Base-by-base conservation (phyloP, 2,888 invertebrate species). In the Tenodera sinensis region DNA sequence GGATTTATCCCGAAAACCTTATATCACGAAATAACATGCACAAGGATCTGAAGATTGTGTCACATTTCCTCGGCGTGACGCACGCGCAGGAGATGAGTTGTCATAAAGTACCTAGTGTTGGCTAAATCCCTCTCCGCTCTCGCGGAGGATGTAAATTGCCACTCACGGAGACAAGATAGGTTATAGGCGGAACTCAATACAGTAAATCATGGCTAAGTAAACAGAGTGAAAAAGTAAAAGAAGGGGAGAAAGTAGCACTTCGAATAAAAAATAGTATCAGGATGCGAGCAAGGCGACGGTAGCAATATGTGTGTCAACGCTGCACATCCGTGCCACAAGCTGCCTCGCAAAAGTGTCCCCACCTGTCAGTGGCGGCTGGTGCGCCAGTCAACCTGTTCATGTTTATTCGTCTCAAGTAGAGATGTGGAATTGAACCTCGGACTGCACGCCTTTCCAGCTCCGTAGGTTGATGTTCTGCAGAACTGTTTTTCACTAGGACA, bases 141-240 rank as follows among this genome's bases (percentile, higher is more conserved):
- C 54, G 54, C 54, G 20, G 54, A 20, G 3, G 54, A 71, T 20
- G 54, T 71, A 71, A 71, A 71, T 71, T 71, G 15, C 54, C 25
- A 71, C 25, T 71, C 54, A 0, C 20, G 2, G 15, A 20, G 54
- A 71, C 54, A 71, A 71, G 54, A 71, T 71, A 71, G 54, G 20
- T 71, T 71, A 71, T 71, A 47, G 85, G 34, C 85, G 85, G 85
- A 85, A 85, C 85, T 85, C 85, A 27, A 85, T 85, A 85, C 42
- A 34, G 28, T 85, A 85, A 47, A 85, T 85, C 85, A 85, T 54
- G 54, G 12, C 20, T 47, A 85, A 54, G 47, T 85, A 85, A 85
- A 85, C 85, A 85, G 9, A 28, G 85, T 85, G 85, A 85, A 85
- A 71, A 85, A 47, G 85, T 84, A 54, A 28, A 85, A 54, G 42